A percentile compares a stretch with the other conserved stretches of the same genome.
phyloP scores from a whole-genome alignment of 2,797 vertebrate species.

The Schizothorax lantsangensis region DNA sequence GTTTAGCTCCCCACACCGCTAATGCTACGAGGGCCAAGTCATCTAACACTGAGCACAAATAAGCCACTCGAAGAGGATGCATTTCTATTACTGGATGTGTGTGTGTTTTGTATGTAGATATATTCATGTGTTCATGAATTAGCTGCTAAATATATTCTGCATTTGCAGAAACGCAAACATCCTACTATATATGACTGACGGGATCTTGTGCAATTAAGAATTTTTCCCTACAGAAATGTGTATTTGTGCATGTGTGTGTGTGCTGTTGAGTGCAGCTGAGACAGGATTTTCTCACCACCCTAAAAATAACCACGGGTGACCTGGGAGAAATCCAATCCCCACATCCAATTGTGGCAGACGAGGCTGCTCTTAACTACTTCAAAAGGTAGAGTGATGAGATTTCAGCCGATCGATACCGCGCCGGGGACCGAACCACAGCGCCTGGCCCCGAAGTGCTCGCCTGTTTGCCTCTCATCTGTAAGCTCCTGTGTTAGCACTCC shows the following conservation, averaged over 20 bases:
- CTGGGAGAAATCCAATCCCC: slow-evolving; percentile 61
- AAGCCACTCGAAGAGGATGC: background rate
- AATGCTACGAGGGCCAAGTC: background rate
- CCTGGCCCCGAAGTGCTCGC: slow-evolving; percentile 22
- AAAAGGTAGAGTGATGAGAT: slow-evolving; percentile 63
- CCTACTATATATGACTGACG: background rate
- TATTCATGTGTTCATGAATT: background rate
- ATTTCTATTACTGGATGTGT: slow-evolving; percentile 25
- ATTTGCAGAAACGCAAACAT: background rate
- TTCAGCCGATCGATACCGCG: slow-evolving; percentile 56
- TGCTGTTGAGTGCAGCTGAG: background rate
- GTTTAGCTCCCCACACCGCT: background rate
- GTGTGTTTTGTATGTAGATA: slow-evolving; percentile 1
- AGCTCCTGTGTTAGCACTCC: slow-evolving; percentile 44
- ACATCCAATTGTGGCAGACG: slow-evolving; percentile 61
- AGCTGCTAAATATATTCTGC: background rate
- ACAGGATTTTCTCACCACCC: slow-evolving; percentile 48
- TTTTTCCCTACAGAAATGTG: background rate
- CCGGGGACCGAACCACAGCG: slow-evolving; percentile 38
- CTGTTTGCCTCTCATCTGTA: slow-evolving; percentile 50
- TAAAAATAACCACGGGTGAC: slow-evolving; percentile 60
- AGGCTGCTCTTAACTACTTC: slow-evolving; percentile 60
- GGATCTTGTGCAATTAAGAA: background rate
- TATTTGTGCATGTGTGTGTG: background rate
- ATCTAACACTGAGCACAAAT: background rate